A percentile compares a stretch with the other conserved stretches of the same genome.
Evolutionary conservation across 2,888 invertebrate species (phyloP).

Genomic region (Hirtodrosophila trivittata): DNA sequence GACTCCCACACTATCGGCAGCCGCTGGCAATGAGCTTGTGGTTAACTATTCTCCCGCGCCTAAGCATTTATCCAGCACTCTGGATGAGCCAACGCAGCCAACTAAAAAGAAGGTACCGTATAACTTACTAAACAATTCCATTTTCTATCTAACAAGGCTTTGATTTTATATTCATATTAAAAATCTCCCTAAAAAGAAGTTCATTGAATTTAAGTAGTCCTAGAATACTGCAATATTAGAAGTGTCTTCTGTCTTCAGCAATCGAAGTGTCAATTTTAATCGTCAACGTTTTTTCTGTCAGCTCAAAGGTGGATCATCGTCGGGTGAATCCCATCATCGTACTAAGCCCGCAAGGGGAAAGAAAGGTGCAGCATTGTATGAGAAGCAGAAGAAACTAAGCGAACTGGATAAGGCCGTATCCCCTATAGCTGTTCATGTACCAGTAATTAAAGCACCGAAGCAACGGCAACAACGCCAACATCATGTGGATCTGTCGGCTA

Average conservation of each 20-base stretch:
- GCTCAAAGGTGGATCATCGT: slow-evolving; percentile 46
- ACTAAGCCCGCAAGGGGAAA: slow-evolving; percentile 63
- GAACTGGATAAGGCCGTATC: slow-evolving; percentile 79
- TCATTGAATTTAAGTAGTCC: background rate
- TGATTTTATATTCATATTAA: background rate
- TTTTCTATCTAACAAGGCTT: background rate
- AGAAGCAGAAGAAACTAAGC: slow-evolving; percentile 54
- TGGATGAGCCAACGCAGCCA: slow-evolving; percentile 56
- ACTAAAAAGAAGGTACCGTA: slow-evolving; percentile 64
- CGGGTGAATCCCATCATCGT: slow-evolving; percentile 53
- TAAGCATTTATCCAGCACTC: slow-evolving; percentile 21
- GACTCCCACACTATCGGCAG: slow-evolving; percentile 66
- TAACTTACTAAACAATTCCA: background rate
- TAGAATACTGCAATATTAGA: too few relatives aligned
- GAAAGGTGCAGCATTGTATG: slow-evolving; percentile 49
- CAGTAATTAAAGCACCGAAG: slow-evolving; percentile 29
- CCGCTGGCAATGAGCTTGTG: slow-evolving; percentile 24
- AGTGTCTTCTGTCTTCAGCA: too few relatives aligned
- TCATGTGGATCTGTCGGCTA: slow-evolving; percentile 46
- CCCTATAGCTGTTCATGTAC: slow-evolving; percentile 72
- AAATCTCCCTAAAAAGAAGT: background rate
- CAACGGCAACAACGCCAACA: slow-evolving; percentile 42
- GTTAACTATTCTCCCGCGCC: slow-evolving; percentile 59
- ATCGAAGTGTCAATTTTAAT: slow-evolving; percentile 3
- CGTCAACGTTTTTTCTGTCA: slow-evolving; percentile 15